These are phyloP conservation scores for Hemibagrus wyckioides DNA, from an alignment of 2,113 vertebrate species.

Conservation along the genomic window DNA sequence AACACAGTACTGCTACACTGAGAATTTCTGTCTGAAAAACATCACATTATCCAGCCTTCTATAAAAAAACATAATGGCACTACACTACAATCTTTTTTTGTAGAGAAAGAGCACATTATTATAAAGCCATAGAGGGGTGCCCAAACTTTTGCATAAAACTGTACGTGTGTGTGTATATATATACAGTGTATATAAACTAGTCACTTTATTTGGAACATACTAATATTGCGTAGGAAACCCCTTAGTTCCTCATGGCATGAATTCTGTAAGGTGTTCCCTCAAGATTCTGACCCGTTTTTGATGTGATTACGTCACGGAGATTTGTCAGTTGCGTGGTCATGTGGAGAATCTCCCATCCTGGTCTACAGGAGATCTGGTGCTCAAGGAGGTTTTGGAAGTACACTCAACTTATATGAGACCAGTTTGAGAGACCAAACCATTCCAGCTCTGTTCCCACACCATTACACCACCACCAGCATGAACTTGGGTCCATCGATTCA, in stretches of 20 bases:
- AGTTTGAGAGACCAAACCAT: neutral
- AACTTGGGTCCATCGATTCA: neutral
- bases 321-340: neutral
- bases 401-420: no score
- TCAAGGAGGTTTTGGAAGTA: neutral
- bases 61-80: no score
- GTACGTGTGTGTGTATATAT: constrained; percentile 13
- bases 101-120: no score
- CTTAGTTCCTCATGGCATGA: neutral
- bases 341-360: neutral
- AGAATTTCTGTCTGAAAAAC: no score
- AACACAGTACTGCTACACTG: no score
- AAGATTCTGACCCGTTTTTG: neutral
- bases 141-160: no score
- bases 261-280: neutral
- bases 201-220: neutral
- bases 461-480: neutral
- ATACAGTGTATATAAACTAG: neutral
- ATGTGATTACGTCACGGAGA: neutral
- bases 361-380: neutral
- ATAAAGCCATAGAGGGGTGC: no score
- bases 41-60: no score
- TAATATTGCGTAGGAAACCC: neutral
- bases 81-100: no score
- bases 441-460: neutral